phyloP scores from a whole-genome alignment of 2,797 vertebrate species.

The Pitangus sulphuratus region DNA sequence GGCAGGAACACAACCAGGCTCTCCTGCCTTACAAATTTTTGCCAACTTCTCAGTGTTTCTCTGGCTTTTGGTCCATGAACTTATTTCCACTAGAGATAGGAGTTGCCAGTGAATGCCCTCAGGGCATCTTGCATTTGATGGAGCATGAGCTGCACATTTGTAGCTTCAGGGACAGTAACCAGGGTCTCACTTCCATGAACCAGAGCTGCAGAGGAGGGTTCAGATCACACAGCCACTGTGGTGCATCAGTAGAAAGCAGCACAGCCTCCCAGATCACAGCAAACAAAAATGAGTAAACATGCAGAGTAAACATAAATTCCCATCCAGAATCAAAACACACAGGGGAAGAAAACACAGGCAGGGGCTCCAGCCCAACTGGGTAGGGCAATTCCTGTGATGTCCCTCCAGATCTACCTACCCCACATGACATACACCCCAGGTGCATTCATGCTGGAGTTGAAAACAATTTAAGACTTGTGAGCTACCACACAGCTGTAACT shows the following conservation, averaged over 20 bases:
- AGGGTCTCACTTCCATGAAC: not conserved
- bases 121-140: rapidly evolving
- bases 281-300: not conserved
- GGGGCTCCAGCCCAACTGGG: not conserved
- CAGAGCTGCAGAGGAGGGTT: not conserved
- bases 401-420: not conserved
- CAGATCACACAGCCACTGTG: not conserved
- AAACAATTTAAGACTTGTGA: not conserved
- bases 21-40: not conserved
- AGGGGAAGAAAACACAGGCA: not conserved
- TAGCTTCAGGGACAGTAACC: not conserved
- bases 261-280: not conserved
- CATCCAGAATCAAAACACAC: not conserved
- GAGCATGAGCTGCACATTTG: rapidly evolving
- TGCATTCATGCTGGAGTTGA: not conserved
- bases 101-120: not conserved
- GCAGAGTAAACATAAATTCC: not conserved
- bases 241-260: not conserved
- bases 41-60: not conserved
- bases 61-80: not conserved
- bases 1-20: not conserved
- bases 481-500: not conserved
- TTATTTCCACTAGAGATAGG: not conserved
- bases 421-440: not conserved
- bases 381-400: not conserved